These are phyloP conservation scores for Gallinago stenura DNA, from an alignment of 2,797 vertebrate species.

Conservation along the genomic window DNA sequence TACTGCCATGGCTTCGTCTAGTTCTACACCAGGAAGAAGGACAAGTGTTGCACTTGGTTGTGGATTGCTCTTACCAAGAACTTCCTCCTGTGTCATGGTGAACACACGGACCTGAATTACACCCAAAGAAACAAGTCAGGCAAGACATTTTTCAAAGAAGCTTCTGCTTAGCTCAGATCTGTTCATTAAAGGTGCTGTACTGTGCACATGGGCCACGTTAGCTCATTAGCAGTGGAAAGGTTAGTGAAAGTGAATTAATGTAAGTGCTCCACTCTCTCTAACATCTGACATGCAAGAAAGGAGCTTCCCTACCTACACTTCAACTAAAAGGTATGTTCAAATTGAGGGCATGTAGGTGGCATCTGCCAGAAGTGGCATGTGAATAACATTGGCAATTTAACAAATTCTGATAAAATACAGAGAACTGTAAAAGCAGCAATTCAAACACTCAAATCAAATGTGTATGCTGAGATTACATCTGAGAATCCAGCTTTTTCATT, in stretches of 20 bases:
- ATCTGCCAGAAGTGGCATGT: slow-evolving; percentile 51
- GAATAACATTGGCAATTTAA: slow-evolving; percentile 32
- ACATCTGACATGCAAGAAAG: neutral
- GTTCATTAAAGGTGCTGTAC: neutral
- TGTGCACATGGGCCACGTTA: neutral
- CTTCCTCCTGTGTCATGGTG: neutral
- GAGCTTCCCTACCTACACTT: slow-evolving; percentile 40
- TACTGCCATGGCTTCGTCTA: neutral
- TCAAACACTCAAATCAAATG: slow-evolving; percentile 41
- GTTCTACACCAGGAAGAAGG: neutral
- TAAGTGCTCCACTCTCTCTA: neutral
- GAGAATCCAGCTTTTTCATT: neutral
- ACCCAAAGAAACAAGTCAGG: neutral
- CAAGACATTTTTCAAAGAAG: neutral
- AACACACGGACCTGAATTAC: neutral
- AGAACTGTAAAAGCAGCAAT: slow-evolving; percentile 44
- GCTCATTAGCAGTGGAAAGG: slow-evolving; percentile 7
- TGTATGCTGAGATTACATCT: neutral
- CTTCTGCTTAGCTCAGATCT: neutral
- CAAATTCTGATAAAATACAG: slow-evolving; percentile 13
- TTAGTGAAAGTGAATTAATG: slow-evolving; percentile 15
- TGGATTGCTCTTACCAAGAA: neutral
- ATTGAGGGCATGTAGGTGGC: slow-evolving; percentile 62
- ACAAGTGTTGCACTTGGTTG: rapidly evolving
- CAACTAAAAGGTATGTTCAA: slow-evolving; percentile 17